phyloP scores from a whole-genome alignment of 2,888 invertebrate genomes.

The Schizaphis graminum region DNA sequence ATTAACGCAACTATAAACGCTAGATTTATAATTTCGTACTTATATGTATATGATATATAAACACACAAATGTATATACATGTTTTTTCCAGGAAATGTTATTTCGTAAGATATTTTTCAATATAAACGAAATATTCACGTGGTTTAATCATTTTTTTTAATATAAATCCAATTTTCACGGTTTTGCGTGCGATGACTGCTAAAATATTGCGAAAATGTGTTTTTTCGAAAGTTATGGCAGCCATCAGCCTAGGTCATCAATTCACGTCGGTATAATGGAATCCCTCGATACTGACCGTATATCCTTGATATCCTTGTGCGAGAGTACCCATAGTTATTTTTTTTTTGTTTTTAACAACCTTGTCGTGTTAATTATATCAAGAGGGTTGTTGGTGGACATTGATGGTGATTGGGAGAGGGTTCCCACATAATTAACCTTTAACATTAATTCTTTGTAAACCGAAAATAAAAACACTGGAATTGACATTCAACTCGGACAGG shows the following conservation, averaged over 20 bases:
- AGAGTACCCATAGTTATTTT: background rate
- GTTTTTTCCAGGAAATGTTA: background rate
- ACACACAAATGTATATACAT: background rate
- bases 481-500: slow-evolving; percentile 42
- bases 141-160: background rate
- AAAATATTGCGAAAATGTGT: slow-evolving; percentile 2
- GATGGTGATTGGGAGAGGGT: background rate
- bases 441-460: slow-evolving; percentile 29
- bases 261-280: slow-evolving; percentile 61
- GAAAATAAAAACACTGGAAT: slow-evolving; percentile 33
- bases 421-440: slow-evolving; percentile 40
- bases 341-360: slow-evolving; percentile 28
- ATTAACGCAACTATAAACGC: background rate
- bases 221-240: slow-evolving; percentile 34
- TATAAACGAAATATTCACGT: background rate
- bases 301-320: background rate
- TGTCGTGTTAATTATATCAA: slow-evolving; percentile 40
- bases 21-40: background rate
- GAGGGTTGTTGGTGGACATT: background rate
- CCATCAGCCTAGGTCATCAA: slow-evolving; percentile 31
- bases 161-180: slow-evolving; percentile 19
- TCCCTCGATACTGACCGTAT: slow-evolving; percentile 55
- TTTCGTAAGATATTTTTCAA: background rate
- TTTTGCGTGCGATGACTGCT: background rate
- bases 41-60: background rate